Conservation (phyloP, 37 sponge, comb jelly and placozoan species). For the Dysidea cf. avara region DNA sequence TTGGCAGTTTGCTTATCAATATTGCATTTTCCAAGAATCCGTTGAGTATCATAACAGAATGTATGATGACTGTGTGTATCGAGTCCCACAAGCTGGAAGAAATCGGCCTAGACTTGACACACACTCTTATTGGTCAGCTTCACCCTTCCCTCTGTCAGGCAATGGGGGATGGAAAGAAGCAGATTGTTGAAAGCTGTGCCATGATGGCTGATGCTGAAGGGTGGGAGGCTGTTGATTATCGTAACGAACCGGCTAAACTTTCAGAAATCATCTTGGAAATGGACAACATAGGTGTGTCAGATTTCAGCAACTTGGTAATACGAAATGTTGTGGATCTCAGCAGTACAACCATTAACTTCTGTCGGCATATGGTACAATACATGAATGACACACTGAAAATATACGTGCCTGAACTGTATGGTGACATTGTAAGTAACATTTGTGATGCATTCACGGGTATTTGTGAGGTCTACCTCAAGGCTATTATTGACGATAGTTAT, state of each 20-base stretch:
- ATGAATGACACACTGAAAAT: slow-evolving; percentile 51
- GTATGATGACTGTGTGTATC: slow-evolving; percentile 40
- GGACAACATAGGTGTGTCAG: slow-evolving; percentile 65
- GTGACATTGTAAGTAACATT: slow-evolving; percentile 50
- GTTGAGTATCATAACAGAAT: slow-evolving; percentile 64
- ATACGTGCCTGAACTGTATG: slow-evolving; percentile 62
- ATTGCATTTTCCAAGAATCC: slow-evolving; percentile 31
- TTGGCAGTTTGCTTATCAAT: slow-evolving; percentile 32
- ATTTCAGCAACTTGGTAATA: slow-evolving; percentile 53
- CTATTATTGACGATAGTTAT: slow-evolving; percentile 42
- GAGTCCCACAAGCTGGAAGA: slow-evolving; percentile 51
- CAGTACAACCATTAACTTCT: slow-evolving; percentile 64
- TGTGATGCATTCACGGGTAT: slow-evolving; percentile 63
- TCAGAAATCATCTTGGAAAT: slow-evolving; percentile 56
- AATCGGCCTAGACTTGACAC: slow-evolving; percentile 52
- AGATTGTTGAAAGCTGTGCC: slow-evolving; percentile 38
- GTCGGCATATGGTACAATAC: slow-evolving; percentile 33
- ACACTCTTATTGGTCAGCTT: slow-evolving; percentile 38
- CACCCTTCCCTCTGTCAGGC: slow-evolving; percentile 50
- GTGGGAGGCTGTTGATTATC: slow-evolving; percentile 72
- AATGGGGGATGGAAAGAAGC: slow-evolving; percentile 24
- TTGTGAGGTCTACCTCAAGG: slow-evolving; percentile 44
- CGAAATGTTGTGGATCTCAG: slow-evolving; percentile 64
- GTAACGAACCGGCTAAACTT: slow-evolving; percentile 47
- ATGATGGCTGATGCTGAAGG: slow-evolving; percentile 46